These are phyloP conservation scores for Pedicia rivosa DNA, from an alignment of 2,888 invertebrate species.

Conservation along the genomic window DNA sequence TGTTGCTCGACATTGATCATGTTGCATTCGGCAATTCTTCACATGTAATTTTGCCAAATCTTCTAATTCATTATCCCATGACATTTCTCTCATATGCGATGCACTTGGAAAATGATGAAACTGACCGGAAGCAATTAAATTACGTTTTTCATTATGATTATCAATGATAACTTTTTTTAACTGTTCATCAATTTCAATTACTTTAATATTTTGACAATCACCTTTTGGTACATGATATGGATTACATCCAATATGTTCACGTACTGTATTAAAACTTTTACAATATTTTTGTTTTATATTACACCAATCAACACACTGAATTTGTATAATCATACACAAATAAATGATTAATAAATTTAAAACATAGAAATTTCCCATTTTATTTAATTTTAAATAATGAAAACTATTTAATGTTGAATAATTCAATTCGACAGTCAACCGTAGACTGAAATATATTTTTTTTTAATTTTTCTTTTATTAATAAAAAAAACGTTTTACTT, in stretches of 20 bases:
- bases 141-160: background rate
- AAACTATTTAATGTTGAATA: too few species aligned
- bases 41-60: background rate
- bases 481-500: too few species aligned
- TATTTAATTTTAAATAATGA: too few species aligned
- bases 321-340: too few species aligned
- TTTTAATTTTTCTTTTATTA: too few species aligned
- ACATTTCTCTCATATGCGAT: background rate
- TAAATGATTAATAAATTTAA: too few species aligned
- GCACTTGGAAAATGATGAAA: background rate
- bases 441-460: too few species aligned
- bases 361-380: too few species aligned
- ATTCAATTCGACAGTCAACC: too few species aligned
- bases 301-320: too few species aligned
- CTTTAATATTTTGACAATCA: background rate
- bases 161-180: background rate
- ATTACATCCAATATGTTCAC: background rate
- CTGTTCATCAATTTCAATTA: background rate
- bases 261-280: too few species aligned
- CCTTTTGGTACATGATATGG: background rate
- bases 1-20: background rate
- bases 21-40: background rate
- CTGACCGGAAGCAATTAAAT: background rate
- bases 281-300: too few species aligned
- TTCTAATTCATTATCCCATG: background rate